phyloP scores from a whole-genome alignment of 2,797 vertebrate species.

The Onychomys leucogaster region DNA sequence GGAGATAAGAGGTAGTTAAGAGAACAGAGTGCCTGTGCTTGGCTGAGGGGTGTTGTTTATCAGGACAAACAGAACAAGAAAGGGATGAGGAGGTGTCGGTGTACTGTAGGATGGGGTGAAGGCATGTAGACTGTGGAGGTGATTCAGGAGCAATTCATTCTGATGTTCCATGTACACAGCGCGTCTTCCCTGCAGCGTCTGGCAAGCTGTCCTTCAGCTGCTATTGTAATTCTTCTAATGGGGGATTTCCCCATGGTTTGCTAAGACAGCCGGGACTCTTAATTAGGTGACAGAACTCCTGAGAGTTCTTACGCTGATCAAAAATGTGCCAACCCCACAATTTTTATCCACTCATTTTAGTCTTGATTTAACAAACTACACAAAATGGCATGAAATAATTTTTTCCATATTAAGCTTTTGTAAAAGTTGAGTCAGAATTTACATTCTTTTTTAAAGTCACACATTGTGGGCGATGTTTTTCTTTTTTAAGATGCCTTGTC shows the following conservation, averaged over 20 bases:
- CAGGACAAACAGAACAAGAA: background rate
- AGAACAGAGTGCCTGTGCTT: background rate
- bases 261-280: background rate
- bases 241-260: background rate
- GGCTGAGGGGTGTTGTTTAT: background rate
- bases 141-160: background rate
- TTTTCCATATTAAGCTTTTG: background rate
- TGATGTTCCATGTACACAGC: background rate
- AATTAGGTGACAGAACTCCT: background rate
- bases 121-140: conserved; percentile 13
- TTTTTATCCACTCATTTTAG: conserved; percentile 30
- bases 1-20: background rate
- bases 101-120: background rate
- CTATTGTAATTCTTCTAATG: conserved; percentile 53
- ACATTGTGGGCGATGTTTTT: background rate
- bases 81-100: background rate
- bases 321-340: background rate
- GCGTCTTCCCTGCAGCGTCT: background rate
- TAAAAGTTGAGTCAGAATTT: background rate
- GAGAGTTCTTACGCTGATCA: background rate
- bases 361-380: conserved; percentile 39
- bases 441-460: conserved; percentile 49
- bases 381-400: background rate
- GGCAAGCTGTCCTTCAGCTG: background rate
- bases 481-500: background rate